Evolutionary conservation across 2,888 invertebrate species (phyloP), one percentile per base, ranked within the genome.

Genomic region (Siphlonurus alternatus): DNA sequence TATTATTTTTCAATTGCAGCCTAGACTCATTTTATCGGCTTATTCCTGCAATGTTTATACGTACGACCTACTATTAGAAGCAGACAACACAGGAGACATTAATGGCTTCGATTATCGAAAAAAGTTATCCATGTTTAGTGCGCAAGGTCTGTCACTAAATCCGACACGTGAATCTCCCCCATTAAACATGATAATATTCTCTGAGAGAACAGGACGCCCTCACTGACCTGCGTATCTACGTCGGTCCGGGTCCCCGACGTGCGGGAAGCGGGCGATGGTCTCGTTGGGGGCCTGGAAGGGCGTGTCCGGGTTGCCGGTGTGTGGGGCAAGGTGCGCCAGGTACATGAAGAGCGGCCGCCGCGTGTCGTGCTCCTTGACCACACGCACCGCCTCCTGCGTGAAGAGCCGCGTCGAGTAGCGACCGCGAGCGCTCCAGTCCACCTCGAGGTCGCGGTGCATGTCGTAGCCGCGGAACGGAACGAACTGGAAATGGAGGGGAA

Each of bases 141-240:
- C 7, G 5, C 5, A 56, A 56, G 70, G 38, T 20, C 74, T n/a
- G n/a, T n/a, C n/a, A n/a, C n/a, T n/a, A n/a, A n/a, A n/a, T n/a
- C n/a, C n/a, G n/a, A n/a, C n/a, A n/a, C n/a, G n/a, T n/a, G n/a
- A n/a, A n/a, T n/a, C n/a, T n/a, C n/a, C n/a, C n/a, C n/a, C n/a
- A n/a, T n/a, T n/a, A n/a, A n/a, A n/a, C n/a, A n/a, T n/a, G n/a
- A n/a, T n/a, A n/a, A n/a, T n/a, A n/a, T n/a, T n/a, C n/a, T n/a
- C n/a, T n/a, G n/a, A n/a, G n/a, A n/a, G n/a, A n/a, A n/a, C n/a
- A n/a, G n/a, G n/a, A n/a, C n/a, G n/a, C n/a, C n/a, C n/a, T n/a
- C n/a, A n/a, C n/a, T n/a, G n/a, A 89, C 90, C 89, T 73, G 89
- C 88, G 72, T 82, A 89, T 56, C 83, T 82, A 69, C 87, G 79